Conservation (phyloP, 2,888 invertebrate species). For the Capitulum mitella region DNA sequence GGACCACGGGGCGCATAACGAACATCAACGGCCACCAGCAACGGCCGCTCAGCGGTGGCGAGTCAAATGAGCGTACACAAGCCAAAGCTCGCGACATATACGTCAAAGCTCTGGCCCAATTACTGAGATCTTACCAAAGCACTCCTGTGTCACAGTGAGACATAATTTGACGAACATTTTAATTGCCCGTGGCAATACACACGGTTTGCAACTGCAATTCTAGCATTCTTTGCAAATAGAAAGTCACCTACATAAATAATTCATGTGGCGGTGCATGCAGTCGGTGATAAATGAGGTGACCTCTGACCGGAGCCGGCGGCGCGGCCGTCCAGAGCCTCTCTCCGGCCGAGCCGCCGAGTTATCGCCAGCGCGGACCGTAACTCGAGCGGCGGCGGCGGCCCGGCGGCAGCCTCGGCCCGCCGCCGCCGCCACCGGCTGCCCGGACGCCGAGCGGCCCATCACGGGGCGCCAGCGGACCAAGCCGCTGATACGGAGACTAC, state of each 20-base stretch:
- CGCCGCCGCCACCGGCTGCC: not conserved
- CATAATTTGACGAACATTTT: not conserved
- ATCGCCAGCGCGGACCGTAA: not conserved
- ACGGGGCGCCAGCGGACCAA: not conserved
- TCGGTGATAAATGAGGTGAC: not conserved
- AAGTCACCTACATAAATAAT: conserved; percentile 22
- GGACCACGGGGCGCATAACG: too few species aligned
- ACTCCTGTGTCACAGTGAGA: not conserved
- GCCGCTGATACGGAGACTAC: not conserved
- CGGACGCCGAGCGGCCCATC: not conserved
- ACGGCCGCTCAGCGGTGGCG: too few species aligned
- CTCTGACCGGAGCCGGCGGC: not conserved
- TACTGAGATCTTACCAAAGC: not conserved
- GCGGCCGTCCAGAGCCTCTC: not conserved
- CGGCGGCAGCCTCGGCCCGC: not conserved
- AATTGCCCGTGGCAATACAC: not conserved
- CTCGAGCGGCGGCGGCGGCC: not conserved
- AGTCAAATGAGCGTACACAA: too few species aligned
- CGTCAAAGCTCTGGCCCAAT: not conserved
- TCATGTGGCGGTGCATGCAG: not conserved
- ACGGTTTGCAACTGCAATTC: not conserved
- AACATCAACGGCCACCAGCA: too few species aligned
- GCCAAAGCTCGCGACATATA: too few species aligned
- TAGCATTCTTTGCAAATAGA: conserved; percentile 22
- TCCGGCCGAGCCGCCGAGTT: not conserved